phyloP scores from a whole-genome alignment of 23 tunicate genomes.

The Ascidia mentula region DNA sequence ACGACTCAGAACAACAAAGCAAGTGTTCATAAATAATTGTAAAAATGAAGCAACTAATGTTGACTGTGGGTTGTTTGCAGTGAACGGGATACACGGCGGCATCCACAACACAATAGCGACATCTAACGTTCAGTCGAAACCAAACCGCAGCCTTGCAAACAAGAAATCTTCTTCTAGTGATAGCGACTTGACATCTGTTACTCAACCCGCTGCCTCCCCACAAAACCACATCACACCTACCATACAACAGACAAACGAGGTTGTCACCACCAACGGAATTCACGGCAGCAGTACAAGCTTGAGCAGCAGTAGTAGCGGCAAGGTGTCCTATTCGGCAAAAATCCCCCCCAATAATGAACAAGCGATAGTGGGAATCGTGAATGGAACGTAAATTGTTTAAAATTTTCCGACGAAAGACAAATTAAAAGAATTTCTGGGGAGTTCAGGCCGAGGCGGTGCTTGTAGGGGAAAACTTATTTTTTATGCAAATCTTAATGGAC shows the following conservation, averaged over 20 bases:
- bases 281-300: conserved; percentile 53
- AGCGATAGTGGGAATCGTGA: conserved; percentile 22
- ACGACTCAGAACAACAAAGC: conserved; percentile 31
- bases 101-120: conserved; percentile 61
- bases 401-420: not conserved
- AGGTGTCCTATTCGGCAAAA: conserved; percentile 43
- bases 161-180: conserved; percentile 68
- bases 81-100: conserved; percentile 20
- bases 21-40: not conserved
- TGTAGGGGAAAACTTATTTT: not conserved
- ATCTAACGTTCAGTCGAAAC: conserved; percentile 24
- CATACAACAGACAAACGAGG: conserved; percentile 6
- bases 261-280: conserved; percentile 17
- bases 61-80: not conserved
- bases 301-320: conserved; percentile 48
- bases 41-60: not conserved
- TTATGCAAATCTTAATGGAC: too few species aligned
- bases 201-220: conserved; percentile 24
- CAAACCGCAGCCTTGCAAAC: conserved; percentile 36
- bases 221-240: not conserved
- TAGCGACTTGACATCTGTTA: conserved; percentile 46
- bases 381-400: conserved; percentile 28
- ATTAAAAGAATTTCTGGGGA: not conserved
- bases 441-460: not conserved
- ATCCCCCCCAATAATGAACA: conserved; percentile 40